phyloP scores from a whole-genome alignment of 2,113 vertebrate species.

The Crotalus helleri region DNA sequence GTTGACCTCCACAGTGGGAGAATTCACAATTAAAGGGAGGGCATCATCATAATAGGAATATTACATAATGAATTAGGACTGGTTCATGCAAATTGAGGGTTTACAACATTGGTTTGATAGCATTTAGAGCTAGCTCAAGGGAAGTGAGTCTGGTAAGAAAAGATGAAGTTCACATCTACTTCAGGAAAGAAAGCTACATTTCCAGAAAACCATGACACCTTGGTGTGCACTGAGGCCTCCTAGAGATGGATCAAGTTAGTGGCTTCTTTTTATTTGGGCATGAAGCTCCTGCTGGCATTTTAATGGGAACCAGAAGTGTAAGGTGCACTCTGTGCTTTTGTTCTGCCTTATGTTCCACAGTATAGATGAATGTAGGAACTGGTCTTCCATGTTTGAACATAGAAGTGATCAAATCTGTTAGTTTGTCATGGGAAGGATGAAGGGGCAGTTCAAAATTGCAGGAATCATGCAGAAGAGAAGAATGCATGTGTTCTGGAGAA shows the following conservation, averaged over 20 bases:
- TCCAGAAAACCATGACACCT: background rate
- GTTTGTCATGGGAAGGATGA: background rate
- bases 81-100: background rate
- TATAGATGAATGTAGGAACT: background rate
- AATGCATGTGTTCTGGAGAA: too few species aligned
- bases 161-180: background rate
- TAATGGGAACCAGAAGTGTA: background rate
- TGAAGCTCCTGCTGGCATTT: background rate
- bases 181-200: background rate
- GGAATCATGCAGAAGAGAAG: background rate
- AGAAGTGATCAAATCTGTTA: background rate
- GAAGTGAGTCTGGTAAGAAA: background rate
- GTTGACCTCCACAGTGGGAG: background rate
- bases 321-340: background rate
- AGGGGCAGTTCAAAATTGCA: background rate
- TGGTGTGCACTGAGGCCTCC: background rate
- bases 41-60: background rate
- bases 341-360: background rate
- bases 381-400: background rate
- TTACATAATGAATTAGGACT: background rate
- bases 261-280: background rate
- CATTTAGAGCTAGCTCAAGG: background rate
- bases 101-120: too few species aligned
- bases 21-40: background rate
- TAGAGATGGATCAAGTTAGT: background rate